Percentiles rank a stretch among this genome's conserved stretches.
Evolutionary conservation across 2,797 vertebrate species (phyloP).

Genomic region (Tamandua tetradactyla): DNA sequence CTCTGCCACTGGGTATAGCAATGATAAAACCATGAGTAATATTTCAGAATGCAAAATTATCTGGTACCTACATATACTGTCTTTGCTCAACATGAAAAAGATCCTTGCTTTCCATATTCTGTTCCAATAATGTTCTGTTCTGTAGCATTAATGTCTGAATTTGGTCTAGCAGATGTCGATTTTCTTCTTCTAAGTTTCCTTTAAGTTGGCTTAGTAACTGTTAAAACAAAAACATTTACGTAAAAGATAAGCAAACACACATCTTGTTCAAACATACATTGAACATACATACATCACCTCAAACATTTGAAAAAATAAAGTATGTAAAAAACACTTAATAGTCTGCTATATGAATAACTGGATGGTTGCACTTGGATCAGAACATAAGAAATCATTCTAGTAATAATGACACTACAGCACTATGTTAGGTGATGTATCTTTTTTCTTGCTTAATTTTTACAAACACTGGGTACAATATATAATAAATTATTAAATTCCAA

Average conservation of each 20-base stretch:
- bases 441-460: constrained; percentile 31
- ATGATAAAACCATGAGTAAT: constrained; percentile 28
- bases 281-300: constrained; percentile 43
- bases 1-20: not conserved
- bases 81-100: constrained; percentile 98
- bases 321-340: constrained; percentile 36
- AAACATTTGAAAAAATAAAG: constrained; percentile 57
- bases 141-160: constrained; percentile 98
- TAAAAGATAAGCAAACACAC: not conserved
- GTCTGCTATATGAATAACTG: constrained; percentile 40
- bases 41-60: constrained; percentile 64
- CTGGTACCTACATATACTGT: constrained; percentile 94
- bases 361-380: constrained; percentile 17
- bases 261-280: not conserved
- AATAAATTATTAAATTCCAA: constrained; percentile 25
- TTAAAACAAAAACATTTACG: constrained; percentile 78
- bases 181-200: constrained; percentile 99
- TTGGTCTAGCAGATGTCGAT: constrained; percentile 97
- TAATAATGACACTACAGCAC: constrained; percentile 13
- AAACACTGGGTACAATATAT: not conserved
- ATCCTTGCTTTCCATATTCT: constrained; percentile 99
- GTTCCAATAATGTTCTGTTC: constrained; percentile 95
- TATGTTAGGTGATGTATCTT: not conserved
- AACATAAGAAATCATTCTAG: constrained; percentile 36
- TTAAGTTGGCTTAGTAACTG: constrained; percentile 98